Conservation (phyloP, 1,140 invertebrate genomes). For the Orussus abietinus region DNA sequence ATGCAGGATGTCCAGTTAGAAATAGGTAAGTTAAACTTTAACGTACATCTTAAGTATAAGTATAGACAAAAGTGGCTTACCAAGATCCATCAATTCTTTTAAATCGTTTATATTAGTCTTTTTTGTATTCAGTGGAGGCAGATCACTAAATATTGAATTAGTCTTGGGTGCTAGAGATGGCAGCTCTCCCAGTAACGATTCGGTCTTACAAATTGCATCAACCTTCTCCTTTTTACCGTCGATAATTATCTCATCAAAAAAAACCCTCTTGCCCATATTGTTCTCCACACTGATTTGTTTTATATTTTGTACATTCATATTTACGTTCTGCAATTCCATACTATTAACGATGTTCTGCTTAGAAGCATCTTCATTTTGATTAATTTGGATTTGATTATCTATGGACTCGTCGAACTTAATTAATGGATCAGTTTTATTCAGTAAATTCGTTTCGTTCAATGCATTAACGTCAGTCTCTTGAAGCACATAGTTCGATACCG, state of each 20-base stretch:
- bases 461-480: conserved; percentile 28
- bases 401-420: conserved; percentile 42
- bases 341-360: conserved; percentile 37
- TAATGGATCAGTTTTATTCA: conserved; percentile 37
- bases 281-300: conserved; percentile 29
- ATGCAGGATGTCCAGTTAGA: too few species aligned
- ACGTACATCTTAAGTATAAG: too few species aligned
- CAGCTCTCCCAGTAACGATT: conserved; percentile 41
- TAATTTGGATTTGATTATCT: conserved; percentile 25
- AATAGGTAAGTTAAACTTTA: too few species aligned
- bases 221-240: conserved; percentile 44
- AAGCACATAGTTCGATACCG: conserved; percentile 14
- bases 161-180: conserved; percentile 41
- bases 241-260: conserved; percentile 48
- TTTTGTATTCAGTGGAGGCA: conserved; percentile 46
- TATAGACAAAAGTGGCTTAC: too few species aligned
- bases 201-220: conserved; percentile 31
- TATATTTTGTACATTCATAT: conserved; percentile 45
- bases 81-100: conserved; percentile 50
- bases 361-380: conserved; percentile 37
- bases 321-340: conserved; percentile 35
- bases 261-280: conserved; percentile 42
- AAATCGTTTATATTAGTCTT: conserved; percentile 50
- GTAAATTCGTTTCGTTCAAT: conserved; percentile 25
- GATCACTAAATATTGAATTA: conserved; percentile 45